Evolutionary conservation across 2,797 vertebrate species (phyloP).

Genomic region (Huso huso): DNA sequence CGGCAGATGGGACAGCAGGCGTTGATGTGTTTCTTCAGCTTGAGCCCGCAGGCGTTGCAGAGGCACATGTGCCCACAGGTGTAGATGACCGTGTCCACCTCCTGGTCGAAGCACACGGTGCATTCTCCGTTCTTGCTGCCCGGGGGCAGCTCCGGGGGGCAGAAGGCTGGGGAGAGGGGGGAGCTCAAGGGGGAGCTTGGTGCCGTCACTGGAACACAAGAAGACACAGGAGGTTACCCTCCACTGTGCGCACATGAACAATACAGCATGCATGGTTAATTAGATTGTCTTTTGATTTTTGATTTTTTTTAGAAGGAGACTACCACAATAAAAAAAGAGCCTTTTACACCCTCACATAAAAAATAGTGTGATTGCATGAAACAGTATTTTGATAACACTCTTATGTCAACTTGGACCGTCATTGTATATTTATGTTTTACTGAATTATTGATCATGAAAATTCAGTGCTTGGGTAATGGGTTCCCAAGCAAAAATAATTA

Average conservation of each 20-base stretch:
- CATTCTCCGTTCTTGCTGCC: conserved; percentile 82
- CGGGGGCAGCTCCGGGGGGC: conserved; percentile 60
- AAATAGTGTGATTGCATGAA: not conserved
- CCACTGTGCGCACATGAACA: not conserved
- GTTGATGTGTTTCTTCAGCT: conserved; percentile 86
- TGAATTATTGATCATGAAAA: no score
- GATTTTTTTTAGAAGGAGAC: no score
- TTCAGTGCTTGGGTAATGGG: no score
- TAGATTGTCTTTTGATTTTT: no score
- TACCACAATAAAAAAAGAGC: no score
- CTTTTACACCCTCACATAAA: no score
- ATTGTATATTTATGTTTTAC: no score
- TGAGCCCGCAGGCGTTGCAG: conserved; percentile 88
- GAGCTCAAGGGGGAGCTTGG: conserved; percentile 92
- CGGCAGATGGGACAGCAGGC: conserved; percentile 96
- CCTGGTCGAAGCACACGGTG: conserved; percentile 92
- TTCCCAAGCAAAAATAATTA: no score
- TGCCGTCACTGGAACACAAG: conserved; percentile 72
- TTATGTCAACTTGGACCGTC: not conserved
- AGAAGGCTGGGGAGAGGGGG: conserved; percentile 70
- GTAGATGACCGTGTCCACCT: conserved; percentile 97
- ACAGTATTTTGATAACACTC: not conserved
- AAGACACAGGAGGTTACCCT: not conserved
- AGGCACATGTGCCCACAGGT: conserved; percentile 98
- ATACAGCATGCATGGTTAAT: no score